A percentile compares a stretch with the other conserved stretches of the same genome.
phyloP scores from a whole-genome alignment of 2,888 invertebrate genomes.

The Apotomis capreana region DNA sequence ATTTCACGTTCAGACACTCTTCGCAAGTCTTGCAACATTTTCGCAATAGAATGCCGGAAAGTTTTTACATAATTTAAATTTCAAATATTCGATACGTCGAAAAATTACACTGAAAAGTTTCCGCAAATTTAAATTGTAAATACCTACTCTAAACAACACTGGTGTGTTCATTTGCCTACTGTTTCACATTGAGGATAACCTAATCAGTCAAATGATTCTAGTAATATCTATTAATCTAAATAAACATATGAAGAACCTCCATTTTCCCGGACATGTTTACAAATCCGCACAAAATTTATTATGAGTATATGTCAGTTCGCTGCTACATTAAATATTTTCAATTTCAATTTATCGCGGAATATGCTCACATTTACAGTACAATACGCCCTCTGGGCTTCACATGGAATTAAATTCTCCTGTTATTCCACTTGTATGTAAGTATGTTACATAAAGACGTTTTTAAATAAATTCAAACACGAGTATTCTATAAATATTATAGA shows the following conservation, averaged over 20 bases:
- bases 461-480: too few species aligned
- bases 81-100: not conserved
- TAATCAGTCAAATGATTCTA: conserved; percentile 9
- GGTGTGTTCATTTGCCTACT: not conserved
- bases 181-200: conserved; percentile 21
- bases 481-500: too few species aligned
- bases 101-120: not conserved
- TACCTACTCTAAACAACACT: not conserved
- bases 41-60: not conserved
- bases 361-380: not conserved
- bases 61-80: not conserved
- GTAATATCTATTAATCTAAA: conserved; percentile 1
- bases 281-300: conserved; percentile 17
- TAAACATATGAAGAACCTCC: not conserved
- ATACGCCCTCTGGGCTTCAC: not conserved
- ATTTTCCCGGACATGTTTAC: conserved; percentile 23
- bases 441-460: not conserved
- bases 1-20: not conserved
- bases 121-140: not conserved
- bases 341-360: conserved; percentile 16
- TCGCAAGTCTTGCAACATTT: not conserved
- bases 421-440: not conserved
- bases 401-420: conserved; percentile 12
- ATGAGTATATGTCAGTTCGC: not conserved
- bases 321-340: conserved; percentile 14